Conservation (phyloP, 2,113 vertebrate species). For the Gymnarchus niloticus region DNA sequence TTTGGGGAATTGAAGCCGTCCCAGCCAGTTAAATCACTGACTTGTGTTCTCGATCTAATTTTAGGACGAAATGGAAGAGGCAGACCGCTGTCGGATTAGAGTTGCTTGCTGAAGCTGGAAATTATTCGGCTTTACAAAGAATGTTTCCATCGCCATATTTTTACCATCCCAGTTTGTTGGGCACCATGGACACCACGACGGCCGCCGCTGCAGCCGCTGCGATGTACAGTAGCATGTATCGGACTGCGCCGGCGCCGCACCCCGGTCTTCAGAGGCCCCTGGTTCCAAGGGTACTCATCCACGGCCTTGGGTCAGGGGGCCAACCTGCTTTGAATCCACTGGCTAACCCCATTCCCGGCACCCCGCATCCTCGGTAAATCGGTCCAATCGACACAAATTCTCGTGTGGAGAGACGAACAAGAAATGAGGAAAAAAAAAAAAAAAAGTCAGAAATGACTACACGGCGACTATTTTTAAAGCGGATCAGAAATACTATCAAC, state of each 20-base stretch:
- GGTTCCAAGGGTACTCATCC: slow-evolving; percentile 93
- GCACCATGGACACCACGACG: slow-evolving; percentile 90
- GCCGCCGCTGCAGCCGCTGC: slow-evolving; percentile 92
- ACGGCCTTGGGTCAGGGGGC: slow-evolving; percentile 89
- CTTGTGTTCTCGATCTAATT: slow-evolving; percentile 52
- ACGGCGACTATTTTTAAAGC: slow-evolving; percentile 35
- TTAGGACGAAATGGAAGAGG: slow-evolving; percentile 93
- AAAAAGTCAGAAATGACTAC: slow-evolving; percentile 54
- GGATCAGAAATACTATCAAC: slow-evolving; percentile 61
- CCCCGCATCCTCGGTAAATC: slow-evolving; percentile 82
- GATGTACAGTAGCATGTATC: slow-evolving; percentile 98
- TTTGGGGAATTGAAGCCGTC: slow-evolving; percentile 45
- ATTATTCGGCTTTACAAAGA: slow-evolving; percentile 93
- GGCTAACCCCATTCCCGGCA: slow-evolving; percentile 77
- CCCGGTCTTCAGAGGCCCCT: slow-evolving; percentile 90
- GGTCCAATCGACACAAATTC: slow-evolving; percentile 38
- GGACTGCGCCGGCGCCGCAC: slow-evolving; percentile 89
- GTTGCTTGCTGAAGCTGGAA: slow-evolving; percentile 90
- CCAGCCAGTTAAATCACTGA: slow-evolving; percentile 56
- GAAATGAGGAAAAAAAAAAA: slow-evolving; percentile 54
- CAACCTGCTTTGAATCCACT: slow-evolving; percentile 90
- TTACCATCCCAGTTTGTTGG: slow-evolving; percentile 91
- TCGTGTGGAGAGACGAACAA: slow-evolving; percentile 54
- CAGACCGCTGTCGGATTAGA: slow-evolving; percentile 92
- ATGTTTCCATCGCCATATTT: slow-evolving; percentile 98